phyloP scores from a whole-genome alignment of 2,797 vertebrate species.

The Tolypeutes matacus region DNA sequence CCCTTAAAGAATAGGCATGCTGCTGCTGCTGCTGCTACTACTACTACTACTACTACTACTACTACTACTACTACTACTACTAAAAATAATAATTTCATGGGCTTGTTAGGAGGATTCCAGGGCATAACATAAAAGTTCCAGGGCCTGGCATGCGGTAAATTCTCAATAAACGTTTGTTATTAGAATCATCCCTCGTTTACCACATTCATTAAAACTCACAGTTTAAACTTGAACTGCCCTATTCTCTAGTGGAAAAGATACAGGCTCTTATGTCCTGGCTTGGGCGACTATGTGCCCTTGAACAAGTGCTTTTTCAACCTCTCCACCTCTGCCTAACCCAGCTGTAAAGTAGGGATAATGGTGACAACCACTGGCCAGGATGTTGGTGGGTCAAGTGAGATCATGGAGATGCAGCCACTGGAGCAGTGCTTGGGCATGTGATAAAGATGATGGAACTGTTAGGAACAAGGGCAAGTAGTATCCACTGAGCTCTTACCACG shows the following conservation, averaged over 20 bases:
- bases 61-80: neutral
- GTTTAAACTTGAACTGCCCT: neutral
- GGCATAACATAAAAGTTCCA: neutral
- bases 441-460: rapidly evolving
- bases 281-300: neutral
- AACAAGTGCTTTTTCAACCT: neutral
- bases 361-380: neutral
- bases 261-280: neutral
- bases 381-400: neutral
- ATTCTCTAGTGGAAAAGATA: neutral
- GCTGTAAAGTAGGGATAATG: neutral
- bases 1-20: neutral
- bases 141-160: neutral
- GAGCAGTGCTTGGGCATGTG: neutral
- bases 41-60: neutral
- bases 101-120: neutral
- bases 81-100: neutral
- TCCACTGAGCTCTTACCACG: neutral
- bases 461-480: rapidly evolving
- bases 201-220: neutral
- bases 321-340: neutral
- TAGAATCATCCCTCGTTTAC: neutral
- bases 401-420: neutral
- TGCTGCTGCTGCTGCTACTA: too few relatives aligned
- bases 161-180: neutral